Evolutionary conservation across 2,888 invertebrate species (phyloP), one percentile per base, ranked within the genome.

Genomic region (Nomada goodeniana): DNA sequence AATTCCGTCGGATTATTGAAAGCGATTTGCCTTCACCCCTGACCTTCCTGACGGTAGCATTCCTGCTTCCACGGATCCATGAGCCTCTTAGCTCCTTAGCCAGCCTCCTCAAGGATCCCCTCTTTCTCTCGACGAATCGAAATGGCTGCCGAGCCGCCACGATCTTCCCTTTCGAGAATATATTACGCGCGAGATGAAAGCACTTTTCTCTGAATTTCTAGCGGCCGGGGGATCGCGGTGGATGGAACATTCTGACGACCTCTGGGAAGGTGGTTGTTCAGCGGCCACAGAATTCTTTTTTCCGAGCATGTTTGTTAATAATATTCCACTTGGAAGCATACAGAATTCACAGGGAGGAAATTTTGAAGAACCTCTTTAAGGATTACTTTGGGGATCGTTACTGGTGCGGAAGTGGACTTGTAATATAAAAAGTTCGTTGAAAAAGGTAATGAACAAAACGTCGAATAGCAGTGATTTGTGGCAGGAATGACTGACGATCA

Each of bases 151-250:
- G 29, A 79, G 20, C 47, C 20, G 57, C 53, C 60, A 44, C 23
- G 11, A 20, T 72, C 68, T 63, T 64, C 52, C 64, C 55, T 72
- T 67, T 65, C 75, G 83, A 68, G 83, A 82, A 82, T 79, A 76
- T 65, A 83, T 82, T 82, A 79, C 69, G 50, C 52, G 59, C 55
- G 70, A 61, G 82, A 79, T 70, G 79, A 82, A 79, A 79, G 74
- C 79, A 83, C 83, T 79, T 79, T 83, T 82, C 79, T 83, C 79
- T 82, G 82, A 82, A 82, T 83, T 73, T 79, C 72, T 55, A 61
- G 59, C 20, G 59, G 55, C 18, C 50, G 7, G 52, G 36, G 55
- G 68, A 82, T 76, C 18, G 53, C 64, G 23, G 44, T 15, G 60
- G 60, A 72, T 61, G 61, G 36, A 42, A 69, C 71, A 78, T 75